Evolutionary conservation across 2,113 vertebrate species (phyloP).

Genomic region (Monarcha castaneiventris): DNA sequence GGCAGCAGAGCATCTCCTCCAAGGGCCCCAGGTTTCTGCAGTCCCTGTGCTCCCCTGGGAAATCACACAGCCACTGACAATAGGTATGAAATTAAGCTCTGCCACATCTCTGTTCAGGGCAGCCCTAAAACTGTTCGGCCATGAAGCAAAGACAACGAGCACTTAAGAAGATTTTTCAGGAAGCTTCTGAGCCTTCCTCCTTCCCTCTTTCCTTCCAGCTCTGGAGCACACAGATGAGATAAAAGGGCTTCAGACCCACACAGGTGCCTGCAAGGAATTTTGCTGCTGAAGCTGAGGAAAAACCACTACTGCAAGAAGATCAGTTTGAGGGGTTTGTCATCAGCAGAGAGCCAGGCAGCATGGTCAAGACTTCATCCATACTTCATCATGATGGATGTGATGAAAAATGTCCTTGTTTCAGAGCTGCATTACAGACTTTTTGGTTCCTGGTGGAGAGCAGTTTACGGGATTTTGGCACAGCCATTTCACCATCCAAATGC

Average conservation of each 20-base stretch:
- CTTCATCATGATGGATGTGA: background rate
- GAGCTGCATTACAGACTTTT: background rate
- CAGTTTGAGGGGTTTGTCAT: background rate
- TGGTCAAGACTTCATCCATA: background rate
- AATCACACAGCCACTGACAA: background rate
- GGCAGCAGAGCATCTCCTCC: background rate
- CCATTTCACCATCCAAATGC: background rate
- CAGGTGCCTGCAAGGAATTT: background rate
- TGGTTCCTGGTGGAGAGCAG: background rate
- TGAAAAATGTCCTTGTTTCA: background rate
- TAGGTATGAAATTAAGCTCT: conserved; percentile 23
- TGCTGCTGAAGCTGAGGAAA: background rate
- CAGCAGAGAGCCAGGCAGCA: background rate
- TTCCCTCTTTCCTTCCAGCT: background rate
- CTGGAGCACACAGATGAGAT: background rate
- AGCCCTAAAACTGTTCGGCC: background rate
- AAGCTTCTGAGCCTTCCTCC: background rate
- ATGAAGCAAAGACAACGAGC: background rate
- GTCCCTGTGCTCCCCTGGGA: background rate
- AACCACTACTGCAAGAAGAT: background rate
- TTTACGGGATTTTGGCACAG: background rate
- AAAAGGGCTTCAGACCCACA: background rate
- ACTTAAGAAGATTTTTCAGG: background rate
- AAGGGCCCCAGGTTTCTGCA: background rate
- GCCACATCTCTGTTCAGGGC: background rate